Percentiles rank a stretch among this genome's conserved stretches.
phyloP scores from a whole-genome alignment of 2,797 vertebrate genomes.

The Prunella strophiata region DNA sequence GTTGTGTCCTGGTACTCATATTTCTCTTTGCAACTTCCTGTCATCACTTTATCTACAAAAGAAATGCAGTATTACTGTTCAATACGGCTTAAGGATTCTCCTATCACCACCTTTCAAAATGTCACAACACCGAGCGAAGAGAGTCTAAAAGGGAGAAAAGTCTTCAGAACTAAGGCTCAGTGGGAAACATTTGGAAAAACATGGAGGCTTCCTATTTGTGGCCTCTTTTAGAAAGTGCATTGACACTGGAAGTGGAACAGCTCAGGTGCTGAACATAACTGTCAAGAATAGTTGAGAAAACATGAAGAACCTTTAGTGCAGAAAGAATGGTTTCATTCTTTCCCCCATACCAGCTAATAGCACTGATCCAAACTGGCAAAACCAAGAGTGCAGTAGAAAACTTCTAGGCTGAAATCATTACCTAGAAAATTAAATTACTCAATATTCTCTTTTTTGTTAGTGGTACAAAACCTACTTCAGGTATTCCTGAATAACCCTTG shows the following conservation, averaged over 20 bases:
- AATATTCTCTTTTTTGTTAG: neutral
- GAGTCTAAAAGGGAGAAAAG: neutral
- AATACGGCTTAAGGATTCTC: neutral
- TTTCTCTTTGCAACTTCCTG: neutral
- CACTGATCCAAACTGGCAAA: neutral
- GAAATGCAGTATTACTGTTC: neutral
- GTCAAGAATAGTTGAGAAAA: neutral
- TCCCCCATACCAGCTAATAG: neutral
- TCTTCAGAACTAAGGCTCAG: neutral
- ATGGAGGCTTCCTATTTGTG: neutral
- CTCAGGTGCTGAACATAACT: neutral
- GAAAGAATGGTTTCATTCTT: conserved; percentile 9
- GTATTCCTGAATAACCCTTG: neutral
- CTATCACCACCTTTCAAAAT: neutral
- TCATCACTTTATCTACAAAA: neutral
- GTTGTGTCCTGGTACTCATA: neutral
- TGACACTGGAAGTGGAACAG: neutral
- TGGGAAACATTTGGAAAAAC: neutral
- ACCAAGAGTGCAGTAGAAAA: neutral
- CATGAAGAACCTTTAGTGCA: neutral
- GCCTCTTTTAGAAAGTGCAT: neutral
- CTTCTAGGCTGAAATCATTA: conserved; percentile 5
- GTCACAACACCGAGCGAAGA: neutral
- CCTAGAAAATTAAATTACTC: neutral
- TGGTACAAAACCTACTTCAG: neutral